A percentile compares a stretch with the other conserved stretches of the same genome.
Conservation (phyloP, 2,888 invertebrate species). For the Pseudoips prasinana region DNA sequence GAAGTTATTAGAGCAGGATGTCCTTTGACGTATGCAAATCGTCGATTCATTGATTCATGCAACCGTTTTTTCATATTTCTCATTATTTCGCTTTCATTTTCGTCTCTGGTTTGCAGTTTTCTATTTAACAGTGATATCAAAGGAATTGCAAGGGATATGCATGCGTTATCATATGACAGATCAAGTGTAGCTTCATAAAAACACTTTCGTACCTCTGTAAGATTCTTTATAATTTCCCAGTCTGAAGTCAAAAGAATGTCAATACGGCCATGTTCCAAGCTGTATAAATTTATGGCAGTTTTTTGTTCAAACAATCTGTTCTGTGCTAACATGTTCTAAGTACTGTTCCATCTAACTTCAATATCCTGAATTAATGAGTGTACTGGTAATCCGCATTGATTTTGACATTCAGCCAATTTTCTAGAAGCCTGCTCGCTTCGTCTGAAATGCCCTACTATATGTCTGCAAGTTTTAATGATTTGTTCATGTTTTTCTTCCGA, state of each 20-base stretch:
- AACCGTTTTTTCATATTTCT: slow-evolving; percentile 10
- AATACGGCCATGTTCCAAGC: slow-evolving; percentile 15
- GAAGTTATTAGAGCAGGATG: slow-evolving; percentile 9
- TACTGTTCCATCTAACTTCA: slow-evolving; percentile 22
- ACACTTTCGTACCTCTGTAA: slow-evolving; percentile 10
- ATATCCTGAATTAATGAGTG: slow-evolving; percentile 23
- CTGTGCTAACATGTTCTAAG: slow-evolving; percentile 17
- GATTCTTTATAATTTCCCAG: slow-evolving; percentile 15
- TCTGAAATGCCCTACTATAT: slow-evolving; percentile 23
- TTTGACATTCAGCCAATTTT: slow-evolving; percentile 22
- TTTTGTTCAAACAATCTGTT: slow-evolving; percentile 19
- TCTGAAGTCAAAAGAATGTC: slow-evolving; percentile 13
- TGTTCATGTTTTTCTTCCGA: slow-evolving; percentile 17
- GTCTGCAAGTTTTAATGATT: slow-evolving; percentile 19
- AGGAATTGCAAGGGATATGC: slow-evolving; percentile 13
- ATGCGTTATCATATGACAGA: slow-evolving; percentile 16
- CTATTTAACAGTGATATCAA: slow-evolving; percentile 11
- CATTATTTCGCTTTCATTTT: slow-evolving; percentile 10
- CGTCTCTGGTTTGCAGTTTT: slow-evolving; percentile 9
- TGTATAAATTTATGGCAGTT: slow-evolving; percentile 22
- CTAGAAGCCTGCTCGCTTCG: slow-evolving; percentile 18
- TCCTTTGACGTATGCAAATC: slow-evolving; percentile 8
- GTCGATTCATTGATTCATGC: slow-evolving; percentile 3
- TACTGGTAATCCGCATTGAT: slow-evolving; percentile 21
- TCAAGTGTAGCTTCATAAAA: slow-evolving; percentile 20